Conservation (phyloP, 2,888 invertebrate species). For the Diaprepes abbreviatus region DNA sequence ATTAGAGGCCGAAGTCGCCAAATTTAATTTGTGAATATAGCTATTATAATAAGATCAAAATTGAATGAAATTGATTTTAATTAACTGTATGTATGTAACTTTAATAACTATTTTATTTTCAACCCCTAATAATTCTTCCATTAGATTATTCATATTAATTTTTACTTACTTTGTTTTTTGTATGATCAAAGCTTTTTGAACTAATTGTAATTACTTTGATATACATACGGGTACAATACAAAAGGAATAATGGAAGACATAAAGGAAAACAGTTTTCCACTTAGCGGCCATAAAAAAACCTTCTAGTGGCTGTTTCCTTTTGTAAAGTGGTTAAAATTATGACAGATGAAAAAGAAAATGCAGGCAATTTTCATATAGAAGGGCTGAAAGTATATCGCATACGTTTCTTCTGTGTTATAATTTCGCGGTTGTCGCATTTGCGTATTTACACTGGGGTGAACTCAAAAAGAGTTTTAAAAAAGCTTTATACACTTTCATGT, state of each 20-base stretch:
- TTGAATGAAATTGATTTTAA: too few relatives aligned
- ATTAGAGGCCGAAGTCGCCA: too few relatives aligned
- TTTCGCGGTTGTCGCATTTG: slow-evolving; percentile 37
- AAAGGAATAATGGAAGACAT: background rate
- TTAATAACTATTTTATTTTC: too few relatives aligned
- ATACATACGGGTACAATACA: slow-evolving; percentile 7
- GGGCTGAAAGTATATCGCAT: slow-evolving; percentile 27
- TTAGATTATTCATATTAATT: too few relatives aligned
- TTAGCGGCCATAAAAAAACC: slow-evolving; percentile 18
- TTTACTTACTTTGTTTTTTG: too few relatives aligned
- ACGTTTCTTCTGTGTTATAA: slow-evolving; percentile 18
- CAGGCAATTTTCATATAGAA: slow-evolving; percentile 31
- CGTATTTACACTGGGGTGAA: slow-evolving; percentile 13
- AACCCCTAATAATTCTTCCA: too few relatives aligned
- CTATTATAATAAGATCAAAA: too few relatives aligned
- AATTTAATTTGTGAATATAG: too few relatives aligned
- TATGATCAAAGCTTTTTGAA: too few relatives aligned
- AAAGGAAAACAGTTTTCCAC: slow-evolving; percentile 9
- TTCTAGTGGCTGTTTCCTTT: slow-evolving; percentile 31
- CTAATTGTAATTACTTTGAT: too few relatives aligned
- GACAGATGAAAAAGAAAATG: slow-evolving; percentile 18
- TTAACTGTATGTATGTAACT: too few relatives aligned
- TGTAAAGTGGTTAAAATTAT: slow-evolving; percentile 18
- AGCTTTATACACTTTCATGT: background rate
- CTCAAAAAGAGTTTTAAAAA: slow-evolving; percentile 17